phyloP scores from a whole-genome alignment of 1,140 invertebrate genomes.

The Ridgeia piscesae region DNA sequence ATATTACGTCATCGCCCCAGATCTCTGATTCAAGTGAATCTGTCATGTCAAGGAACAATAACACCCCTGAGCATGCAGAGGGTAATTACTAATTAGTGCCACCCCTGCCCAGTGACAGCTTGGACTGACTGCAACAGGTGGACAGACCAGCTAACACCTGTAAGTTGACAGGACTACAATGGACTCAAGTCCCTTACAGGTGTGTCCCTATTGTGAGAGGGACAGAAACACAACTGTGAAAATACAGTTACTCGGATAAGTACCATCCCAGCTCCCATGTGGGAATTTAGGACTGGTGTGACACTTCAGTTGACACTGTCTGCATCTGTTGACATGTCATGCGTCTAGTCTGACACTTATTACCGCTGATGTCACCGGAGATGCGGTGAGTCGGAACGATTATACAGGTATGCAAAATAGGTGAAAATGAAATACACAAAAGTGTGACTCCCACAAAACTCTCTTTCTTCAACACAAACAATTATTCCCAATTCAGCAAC shows the following conservation, averaged over 20 bases:
- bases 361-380: background rate
- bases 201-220: background rate
- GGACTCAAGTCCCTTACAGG: background rate
- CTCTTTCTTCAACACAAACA: no score
- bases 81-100: background rate
- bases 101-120: background rate
- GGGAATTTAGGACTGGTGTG: background rate
- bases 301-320: background rate
- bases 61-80: background rate
- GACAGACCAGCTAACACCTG: background rate
- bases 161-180: background rate
- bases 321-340: background rate
- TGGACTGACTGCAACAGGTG: background rate
- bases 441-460: no score
- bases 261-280: background rate
- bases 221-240: background rate
- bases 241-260: background rate
- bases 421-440: background rate
- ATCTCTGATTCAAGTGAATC: background rate
- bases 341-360: background rate
- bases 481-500: no score
- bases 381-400: background rate
- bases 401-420: background rate
- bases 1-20: background rate
- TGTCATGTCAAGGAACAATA: background rate